Percentiles rank a stretch among this genome's conserved stretches.
phyloP scores from a whole-genome alignment of 2,113 vertebrate species.

The Proteles cristata region DNA sequence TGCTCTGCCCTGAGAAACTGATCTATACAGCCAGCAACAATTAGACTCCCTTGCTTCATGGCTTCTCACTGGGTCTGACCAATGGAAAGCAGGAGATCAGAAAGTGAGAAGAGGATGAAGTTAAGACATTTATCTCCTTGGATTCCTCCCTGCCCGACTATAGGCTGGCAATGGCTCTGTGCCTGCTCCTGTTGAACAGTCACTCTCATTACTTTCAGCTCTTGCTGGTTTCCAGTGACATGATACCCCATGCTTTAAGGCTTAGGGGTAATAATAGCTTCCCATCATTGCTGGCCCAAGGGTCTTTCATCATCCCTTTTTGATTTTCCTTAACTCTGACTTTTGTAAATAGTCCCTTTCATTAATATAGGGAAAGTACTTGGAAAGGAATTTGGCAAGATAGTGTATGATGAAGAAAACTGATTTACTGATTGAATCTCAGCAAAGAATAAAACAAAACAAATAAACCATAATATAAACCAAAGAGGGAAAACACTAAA shows the following conservation, averaged over 20 bases:
- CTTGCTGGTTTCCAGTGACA: neutral
- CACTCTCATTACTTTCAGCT: neutral
- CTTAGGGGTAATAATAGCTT: neutral
- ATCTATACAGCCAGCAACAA: neutral
- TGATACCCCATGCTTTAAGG: neutral
- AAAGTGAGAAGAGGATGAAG: neutral
- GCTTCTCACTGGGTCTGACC: neutral
- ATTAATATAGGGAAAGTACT: neutral
- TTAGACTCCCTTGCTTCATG: neutral
- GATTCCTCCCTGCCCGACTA: neutral
- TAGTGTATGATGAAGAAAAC: slow-evolving; percentile 1
- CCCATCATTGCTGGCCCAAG: neutral
- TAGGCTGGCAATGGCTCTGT: neutral
- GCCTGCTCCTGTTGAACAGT: neutral
- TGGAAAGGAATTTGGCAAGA: slow-evolving; percentile 18
- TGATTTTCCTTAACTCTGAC: neutral
- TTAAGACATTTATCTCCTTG: neutral
- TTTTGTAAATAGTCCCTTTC: neutral
- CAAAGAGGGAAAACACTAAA: neutral
- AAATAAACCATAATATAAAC: slow-evolving; percentile 6
- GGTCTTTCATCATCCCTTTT: neutral
- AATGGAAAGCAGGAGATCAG: neutral
- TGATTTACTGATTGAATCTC: neutral
- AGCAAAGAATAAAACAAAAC: neutral
- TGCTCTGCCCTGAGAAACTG: neutral